Conservation (phyloP, 2,797 vertebrate species). For the Graptemys geographica region DNA sequence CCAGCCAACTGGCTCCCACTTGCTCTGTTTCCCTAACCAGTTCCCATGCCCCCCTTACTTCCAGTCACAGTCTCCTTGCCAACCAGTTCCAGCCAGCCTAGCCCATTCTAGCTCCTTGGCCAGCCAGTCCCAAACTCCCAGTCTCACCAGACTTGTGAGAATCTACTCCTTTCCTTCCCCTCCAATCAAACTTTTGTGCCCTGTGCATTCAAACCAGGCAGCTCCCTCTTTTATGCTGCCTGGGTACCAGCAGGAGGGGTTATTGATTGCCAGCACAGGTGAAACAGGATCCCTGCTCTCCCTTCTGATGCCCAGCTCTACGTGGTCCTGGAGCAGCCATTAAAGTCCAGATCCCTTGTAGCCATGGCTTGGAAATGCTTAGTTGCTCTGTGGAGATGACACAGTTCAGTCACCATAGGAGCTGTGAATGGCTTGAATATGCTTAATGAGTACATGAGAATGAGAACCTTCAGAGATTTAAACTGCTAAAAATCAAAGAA, state of each 20-base stretch:
- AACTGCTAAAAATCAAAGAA: not conserved
- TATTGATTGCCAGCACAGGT: not conserved
- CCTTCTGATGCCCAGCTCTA: not conserved
- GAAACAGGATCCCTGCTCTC: not conserved
- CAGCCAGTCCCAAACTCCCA: too few species aligned
- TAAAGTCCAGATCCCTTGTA: too few species aligned
- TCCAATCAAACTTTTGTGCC: not conserved
- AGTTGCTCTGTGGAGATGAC: not conserved
- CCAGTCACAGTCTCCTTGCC: too few species aligned
- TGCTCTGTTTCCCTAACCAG: too few species aligned
- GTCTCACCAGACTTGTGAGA: too few species aligned
- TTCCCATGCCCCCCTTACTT: not conserved
- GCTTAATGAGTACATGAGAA: not conserved
- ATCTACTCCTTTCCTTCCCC: not conserved
- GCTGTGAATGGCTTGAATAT: not conserved
- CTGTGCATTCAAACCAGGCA: not conserved
- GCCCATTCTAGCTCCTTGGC: too few species aligned
- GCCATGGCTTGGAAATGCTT: too few species aligned
- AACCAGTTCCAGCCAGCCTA: too few species aligned
- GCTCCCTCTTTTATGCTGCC: not conserved
- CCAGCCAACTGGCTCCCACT: not conserved
- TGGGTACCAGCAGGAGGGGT: not conserved
- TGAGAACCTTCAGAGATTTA: not conserved
- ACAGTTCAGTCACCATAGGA: not conserved
- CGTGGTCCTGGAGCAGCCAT: not conserved